Evolutionary conservation across 2,797 vertebrate species (phyloP).

Genomic region (Linurgus olivaceus): DNA sequence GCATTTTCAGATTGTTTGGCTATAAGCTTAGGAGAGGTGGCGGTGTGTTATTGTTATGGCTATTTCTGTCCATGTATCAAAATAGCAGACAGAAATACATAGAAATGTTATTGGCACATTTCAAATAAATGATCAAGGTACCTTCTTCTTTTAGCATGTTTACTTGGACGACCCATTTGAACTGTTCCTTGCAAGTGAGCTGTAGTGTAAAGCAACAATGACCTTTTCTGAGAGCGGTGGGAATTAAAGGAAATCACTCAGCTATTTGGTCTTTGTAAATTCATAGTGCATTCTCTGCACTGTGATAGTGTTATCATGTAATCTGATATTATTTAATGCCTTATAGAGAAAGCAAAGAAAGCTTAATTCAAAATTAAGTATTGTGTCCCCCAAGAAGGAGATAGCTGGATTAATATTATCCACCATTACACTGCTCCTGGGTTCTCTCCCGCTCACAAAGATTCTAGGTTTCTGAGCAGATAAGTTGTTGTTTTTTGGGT

Average conservation of each 20-base stretch:
- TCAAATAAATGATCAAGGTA: background rate
- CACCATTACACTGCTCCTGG: background rate
- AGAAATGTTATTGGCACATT: background rate
- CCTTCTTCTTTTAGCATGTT: background rate
- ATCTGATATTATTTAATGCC: background rate
- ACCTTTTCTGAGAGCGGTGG: background rate
- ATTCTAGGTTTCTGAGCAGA: background rate
- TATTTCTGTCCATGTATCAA: background rate
- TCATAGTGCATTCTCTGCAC: background rate
- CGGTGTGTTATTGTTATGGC: constrained; percentile 36
- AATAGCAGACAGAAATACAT: background rate
- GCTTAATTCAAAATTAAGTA: background rate
- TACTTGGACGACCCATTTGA: background rate
- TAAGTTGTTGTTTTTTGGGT: background rate
- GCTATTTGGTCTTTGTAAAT: background rate
- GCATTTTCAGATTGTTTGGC: background rate
- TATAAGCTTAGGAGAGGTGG: background rate
- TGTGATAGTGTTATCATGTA: background rate
- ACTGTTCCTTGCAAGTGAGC: background rate
- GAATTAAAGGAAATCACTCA: background rate
- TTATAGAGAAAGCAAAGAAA: background rate
- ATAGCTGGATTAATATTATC: background rate
- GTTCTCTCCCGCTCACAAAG: background rate
- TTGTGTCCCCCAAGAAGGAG: background rate
- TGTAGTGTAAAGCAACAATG: background rate